Evolutionary conservation across 1,140 invertebrate species (phyloP).

Genomic region (Heliconius melpomene): DNA sequence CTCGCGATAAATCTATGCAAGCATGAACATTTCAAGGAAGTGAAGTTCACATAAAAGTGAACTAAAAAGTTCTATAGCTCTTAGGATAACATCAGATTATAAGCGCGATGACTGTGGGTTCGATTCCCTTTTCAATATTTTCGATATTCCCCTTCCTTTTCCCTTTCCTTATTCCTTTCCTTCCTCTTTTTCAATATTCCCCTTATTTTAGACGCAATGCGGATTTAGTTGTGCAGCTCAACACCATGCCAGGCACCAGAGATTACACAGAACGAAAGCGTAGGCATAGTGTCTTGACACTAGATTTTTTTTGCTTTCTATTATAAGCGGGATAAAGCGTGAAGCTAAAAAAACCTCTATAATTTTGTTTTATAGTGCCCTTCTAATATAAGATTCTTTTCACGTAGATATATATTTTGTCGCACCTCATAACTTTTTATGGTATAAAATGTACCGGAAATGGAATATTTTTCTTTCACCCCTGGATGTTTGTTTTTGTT

Average conservation of each 20-base stretch:
- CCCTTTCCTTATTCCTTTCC: no score
- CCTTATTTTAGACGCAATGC: no score
- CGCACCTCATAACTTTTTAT: constrained; percentile 10
- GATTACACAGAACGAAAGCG: background rate
- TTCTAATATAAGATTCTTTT: background rate
- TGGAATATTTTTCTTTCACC: constrained; percentile 9
- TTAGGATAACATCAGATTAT: no score
- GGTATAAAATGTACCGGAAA: constrained; percentile 4
- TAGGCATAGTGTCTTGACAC: background rate
- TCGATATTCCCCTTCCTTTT: no score
- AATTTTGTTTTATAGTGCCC: background rate
- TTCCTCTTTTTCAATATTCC: no score
- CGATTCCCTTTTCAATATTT: no score
- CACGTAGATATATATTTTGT: background rate
- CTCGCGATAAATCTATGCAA: constrained; percentile 1
- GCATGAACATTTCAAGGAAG: background rate
- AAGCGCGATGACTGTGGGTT: no score
- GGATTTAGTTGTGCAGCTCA: no score
- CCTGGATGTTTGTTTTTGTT: background rate
- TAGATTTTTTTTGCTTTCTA: background rate
- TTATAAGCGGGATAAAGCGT: background rate
- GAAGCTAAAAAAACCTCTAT: background rate
- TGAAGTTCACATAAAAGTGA: background rate
- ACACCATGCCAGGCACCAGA: no score
- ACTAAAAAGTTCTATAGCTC: background rate